Evolutionary conservation across 2,113 vertebrate species (phyloP).

Genomic region (Notothenia coriiceps): DNA sequence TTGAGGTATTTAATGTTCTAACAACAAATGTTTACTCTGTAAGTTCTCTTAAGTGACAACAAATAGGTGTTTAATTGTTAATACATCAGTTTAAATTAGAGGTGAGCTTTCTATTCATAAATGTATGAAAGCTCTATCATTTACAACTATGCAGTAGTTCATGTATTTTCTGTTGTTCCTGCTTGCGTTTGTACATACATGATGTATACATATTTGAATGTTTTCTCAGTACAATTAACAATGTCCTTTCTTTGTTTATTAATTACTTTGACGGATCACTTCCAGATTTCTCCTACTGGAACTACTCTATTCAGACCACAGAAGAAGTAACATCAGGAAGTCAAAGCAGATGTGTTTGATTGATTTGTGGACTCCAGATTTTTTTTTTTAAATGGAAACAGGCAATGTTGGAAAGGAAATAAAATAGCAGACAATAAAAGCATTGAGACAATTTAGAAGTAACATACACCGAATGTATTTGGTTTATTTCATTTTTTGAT

Average conservation of each 20-base stretch:
- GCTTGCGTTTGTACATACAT: background rate
- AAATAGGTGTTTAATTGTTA: background rate
- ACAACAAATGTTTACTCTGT: background rate
- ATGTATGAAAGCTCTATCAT: background rate
- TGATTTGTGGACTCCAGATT: background rate
- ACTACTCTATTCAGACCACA: background rate
- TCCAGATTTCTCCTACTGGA: background rate
- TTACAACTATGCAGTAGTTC: background rate
- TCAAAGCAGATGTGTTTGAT: background rate
- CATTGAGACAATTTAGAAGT: background rate
- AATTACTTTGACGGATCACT: background rate
- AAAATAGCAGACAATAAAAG: background rate
- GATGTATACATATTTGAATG: background rate
- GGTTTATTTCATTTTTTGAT: background rate
- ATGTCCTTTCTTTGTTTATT: background rate
- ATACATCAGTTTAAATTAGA: background rate
- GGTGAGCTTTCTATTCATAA: background rate
- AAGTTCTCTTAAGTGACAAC: constrained; percentile 14
- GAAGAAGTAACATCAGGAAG: background rate
- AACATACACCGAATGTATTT: too few relatives aligned
- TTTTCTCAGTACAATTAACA: constrained; percentile 2
- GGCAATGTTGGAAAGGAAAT: background rate
- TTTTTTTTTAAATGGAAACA: background rate
- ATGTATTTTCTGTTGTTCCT: background rate
- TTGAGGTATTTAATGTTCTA: background rate